A percentile compares a stretch with the other conserved stretches of the same genome.
These are phyloP conservation scores for Hypotaenidia okinawae DNA, from an alignment of 2,797 vertebrate genomes.

Conservation along the genomic window DNA sequence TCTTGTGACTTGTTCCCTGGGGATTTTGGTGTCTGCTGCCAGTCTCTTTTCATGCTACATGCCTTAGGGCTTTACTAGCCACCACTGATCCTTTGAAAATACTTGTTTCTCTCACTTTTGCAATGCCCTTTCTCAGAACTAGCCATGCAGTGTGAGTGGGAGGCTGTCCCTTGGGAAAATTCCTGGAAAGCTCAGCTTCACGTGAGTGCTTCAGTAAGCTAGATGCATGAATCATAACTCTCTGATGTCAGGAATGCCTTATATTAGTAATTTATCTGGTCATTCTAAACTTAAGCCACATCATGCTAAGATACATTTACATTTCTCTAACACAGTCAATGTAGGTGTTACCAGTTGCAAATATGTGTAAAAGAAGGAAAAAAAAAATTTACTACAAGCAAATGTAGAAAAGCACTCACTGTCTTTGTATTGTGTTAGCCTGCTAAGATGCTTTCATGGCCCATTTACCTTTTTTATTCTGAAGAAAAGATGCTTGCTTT, in stretches of 20 bases:
- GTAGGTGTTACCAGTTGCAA: neutral
- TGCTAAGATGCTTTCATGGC: neutral
- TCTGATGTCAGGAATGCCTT: neutral
- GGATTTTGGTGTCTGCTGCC: neutral
- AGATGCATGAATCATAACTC: neutral
- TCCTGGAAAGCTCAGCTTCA: slow-evolving; percentile 43
- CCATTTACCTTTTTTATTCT: neutral
- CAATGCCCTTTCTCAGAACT: slow-evolving; percentile 24
- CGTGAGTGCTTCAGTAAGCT: neutral
- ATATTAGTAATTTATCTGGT: neutral
- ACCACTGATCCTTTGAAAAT: neutral
- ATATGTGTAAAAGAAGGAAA: neutral
- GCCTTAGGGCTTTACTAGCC: neutral
- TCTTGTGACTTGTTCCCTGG: neutral
- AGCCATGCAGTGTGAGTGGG: neutral
- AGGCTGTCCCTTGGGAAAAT: slow-evolving; percentile 18
- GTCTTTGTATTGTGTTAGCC: neutral
- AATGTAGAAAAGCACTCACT: neutral
- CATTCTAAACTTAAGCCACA: neutral
- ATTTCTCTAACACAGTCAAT: neutral
- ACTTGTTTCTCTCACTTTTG: neutral
- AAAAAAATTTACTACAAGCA: neutral
- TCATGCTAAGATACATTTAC: neutral
- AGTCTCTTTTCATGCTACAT: neutral
- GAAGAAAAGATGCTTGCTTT: neutral